Percentiles rank a stretch among this genome's conserved stretches.
Evolutionary conservation across 2,113 vertebrate genomes (phyloP).

Genomic region (Gavia stellata): DNA sequence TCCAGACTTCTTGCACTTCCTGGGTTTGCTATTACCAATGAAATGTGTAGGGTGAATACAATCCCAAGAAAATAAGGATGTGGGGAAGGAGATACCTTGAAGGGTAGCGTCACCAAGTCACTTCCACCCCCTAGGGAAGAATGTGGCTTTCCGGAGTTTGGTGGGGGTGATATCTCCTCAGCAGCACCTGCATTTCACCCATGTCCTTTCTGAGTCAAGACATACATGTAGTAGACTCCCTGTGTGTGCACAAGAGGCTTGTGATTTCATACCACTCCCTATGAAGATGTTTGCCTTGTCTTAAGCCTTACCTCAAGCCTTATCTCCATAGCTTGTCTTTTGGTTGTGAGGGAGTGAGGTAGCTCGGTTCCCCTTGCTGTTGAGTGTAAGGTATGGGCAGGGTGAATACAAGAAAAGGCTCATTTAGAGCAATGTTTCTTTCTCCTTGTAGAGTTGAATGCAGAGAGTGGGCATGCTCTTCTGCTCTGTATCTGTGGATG

Average conservation of each 20-base stretch:
- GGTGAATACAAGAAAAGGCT: neutral
- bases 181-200: neutral
- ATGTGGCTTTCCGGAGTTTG: neutral
- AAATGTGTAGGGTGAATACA: neutral
- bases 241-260: neutral
- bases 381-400: neutral
- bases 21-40: neutral
- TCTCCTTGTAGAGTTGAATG: neutral
- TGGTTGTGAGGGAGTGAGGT: neutral
- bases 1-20: neutral
- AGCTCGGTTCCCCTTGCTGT: rapidly evolving
- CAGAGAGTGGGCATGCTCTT: rapidly evolving
- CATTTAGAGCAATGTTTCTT: neutral
- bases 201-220: neutral
- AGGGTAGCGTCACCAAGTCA: neutral
- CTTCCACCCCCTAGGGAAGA: neutral
- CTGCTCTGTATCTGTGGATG: neutral
- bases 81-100: neutral
- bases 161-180: neutral
- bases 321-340: neutral
- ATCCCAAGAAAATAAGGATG: neutral
- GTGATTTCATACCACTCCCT: neutral
- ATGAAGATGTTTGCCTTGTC: neutral
- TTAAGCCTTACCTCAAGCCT: neutral
- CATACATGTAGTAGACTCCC: rapidly evolving